These are phyloP conservation scores for Gephyroberyx darwinii DNA, from an alignment of 2,797 vertebrate genomes.

Conservation along the genomic window DNA sequence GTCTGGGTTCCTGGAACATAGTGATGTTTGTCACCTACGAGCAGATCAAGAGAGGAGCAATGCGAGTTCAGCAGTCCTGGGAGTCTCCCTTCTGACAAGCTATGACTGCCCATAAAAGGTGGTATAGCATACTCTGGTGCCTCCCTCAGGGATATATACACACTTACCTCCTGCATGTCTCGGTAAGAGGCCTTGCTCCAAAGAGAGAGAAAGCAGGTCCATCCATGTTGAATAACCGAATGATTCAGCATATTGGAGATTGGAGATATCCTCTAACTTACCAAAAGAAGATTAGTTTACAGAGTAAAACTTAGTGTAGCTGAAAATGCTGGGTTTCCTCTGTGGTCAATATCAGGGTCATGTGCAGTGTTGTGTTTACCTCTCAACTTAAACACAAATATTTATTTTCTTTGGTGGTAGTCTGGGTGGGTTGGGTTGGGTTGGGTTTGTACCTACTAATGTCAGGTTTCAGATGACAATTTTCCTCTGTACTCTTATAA, in stretches of 20 bases:
- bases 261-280: background rate
- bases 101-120: background rate
- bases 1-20: slow-evolving; percentile 91
- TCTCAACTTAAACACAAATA: no score
- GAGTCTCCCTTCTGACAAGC: slow-evolving; percentile 52
- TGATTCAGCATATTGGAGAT: background rate
- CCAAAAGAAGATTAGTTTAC: background rate
- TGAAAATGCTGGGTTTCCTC: background rate
- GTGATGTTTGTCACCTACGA: slow-evolving; percentile 86
- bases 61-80: slow-evolving; percentile 58
- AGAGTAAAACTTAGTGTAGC: background rate
- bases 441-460: slow-evolving; percentile 1
- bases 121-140: background rate
- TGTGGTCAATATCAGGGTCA: background rate
- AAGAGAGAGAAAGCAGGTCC: background rate
- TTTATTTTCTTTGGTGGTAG: no score
- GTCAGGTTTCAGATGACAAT: background rate
- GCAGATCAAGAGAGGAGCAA: slow-evolving; percentile 81
- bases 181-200: background rate
- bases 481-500: background rate
- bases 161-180: background rate
- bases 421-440: no score
- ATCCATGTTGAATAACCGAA: no score
- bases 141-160: slow-evolving; percentile 23
- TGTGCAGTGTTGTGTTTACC: background rate